Evolutionary conservation across 2,113 vertebrate species (phyloP).

Genomic region (Trichechus manatus): DNA sequence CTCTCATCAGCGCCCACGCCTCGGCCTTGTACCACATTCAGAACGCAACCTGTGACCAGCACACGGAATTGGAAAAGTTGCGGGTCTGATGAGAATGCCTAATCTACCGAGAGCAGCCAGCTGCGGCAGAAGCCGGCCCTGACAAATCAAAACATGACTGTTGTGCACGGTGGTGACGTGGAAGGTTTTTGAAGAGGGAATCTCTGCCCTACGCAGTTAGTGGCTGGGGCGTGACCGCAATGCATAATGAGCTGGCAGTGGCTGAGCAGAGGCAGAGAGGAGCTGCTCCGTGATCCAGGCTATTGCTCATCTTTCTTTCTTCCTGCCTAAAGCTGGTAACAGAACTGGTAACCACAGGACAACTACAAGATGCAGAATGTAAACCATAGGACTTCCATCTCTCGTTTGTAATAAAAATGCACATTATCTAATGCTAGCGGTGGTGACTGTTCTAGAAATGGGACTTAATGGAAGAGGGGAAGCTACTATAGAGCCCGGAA

Average conservation of each 20-base stretch:
- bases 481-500: accelerated
- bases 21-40: neutral
- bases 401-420: neutral
- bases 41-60: neutral
- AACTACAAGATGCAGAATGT: neutral
- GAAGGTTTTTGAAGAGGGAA: conserved; percentile 56
- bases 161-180: neutral
- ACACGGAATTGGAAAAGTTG: neutral
- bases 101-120: neutral
- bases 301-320: neutral
- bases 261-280: neutral
- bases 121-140: neutral
- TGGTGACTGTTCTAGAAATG: neutral
- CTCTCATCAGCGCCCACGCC: neutral
- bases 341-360: neutral
- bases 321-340: neutral
- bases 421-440: too few relatives aligned
- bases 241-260: neutral
- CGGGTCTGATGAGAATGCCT: conserved; percentile 24
- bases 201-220: conserved; percentile 56
- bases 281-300: neutral
- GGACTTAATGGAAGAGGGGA: neutral
- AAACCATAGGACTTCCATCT: neutral
- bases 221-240: neutral
- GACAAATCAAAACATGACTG: neutral